These are phyloP conservation scores for Lysandra bellargus DNA, from an alignment of 2,888 invertebrate genomes.

Conservation along the genomic window DNA sequence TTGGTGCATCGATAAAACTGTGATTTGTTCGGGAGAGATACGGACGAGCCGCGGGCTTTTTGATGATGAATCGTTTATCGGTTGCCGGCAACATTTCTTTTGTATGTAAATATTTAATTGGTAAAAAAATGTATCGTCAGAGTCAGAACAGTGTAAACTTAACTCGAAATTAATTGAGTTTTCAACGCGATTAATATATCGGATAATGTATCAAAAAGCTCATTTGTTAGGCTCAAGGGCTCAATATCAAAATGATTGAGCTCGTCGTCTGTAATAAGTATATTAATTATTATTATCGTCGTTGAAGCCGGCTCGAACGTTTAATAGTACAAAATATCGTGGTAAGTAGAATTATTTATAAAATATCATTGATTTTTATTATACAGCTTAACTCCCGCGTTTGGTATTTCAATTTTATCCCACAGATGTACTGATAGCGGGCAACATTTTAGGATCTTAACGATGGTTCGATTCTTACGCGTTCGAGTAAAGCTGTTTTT, in stretches of 20 bases:
- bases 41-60: slow-evolving; percentile 63
- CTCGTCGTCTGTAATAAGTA: neutral
- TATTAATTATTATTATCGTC: slow-evolving; percentile 29
- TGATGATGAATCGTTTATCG: slow-evolving; percentile 73
- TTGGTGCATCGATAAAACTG: slow-evolving; percentile 73
- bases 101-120: slow-evolving; percentile 74
- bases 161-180: slow-evolving; percentile 36
- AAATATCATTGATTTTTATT: slow-evolving; percentile 59
- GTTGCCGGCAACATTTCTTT: slow-evolving; percentile 71
- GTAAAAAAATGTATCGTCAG: slow-evolving; percentile 49
- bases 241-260: neutral
- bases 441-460: slow-evolving; percentile 45
- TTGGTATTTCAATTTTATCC: slow-evolving; percentile 46
- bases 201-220: neutral
- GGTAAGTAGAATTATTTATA: slow-evolving; percentile 62
- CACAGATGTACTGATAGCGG: slow-evolving; percentile 41
- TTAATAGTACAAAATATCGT: slow-evolving; percentile 62
- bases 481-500: slow-evolving; percentile 38
- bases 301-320: slow-evolving; percentile 52
- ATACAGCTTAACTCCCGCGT: slow-evolving; percentile 46
- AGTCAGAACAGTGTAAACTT: slow-evolving; percentile 35
- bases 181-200: neutral
- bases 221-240: slow-evolving; percentile 3
- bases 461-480: slow-evolving; percentile 41
- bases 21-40: slow-evolving; percentile 77